These are phyloP conservation scores for Asobara japonica DNA, from an alignment of 1,140 invertebrate genomes.

Conservation along the genomic window DNA sequence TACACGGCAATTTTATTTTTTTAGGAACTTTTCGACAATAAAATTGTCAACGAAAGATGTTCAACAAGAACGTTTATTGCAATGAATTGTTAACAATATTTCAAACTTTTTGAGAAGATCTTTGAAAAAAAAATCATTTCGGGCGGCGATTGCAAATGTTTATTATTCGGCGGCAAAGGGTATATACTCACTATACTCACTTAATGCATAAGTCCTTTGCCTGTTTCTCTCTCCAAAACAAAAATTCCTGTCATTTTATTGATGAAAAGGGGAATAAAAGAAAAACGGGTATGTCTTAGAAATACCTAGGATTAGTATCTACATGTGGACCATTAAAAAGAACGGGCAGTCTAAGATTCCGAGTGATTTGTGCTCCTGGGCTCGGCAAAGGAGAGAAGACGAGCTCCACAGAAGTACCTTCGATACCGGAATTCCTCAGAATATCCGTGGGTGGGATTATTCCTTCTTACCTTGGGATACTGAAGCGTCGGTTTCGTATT, in stretches of 20 bases:
- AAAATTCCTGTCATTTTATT: background rate
- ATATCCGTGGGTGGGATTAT: conserved; percentile 48
- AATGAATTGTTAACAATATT: no score
- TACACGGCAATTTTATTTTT: no score
- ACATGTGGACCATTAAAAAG: conserved; percentile 46
- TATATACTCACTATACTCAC: no score
- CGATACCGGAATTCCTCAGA: conserved; percentile 25
- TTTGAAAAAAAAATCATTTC: no score
- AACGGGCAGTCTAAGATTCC: conserved; percentile 34
- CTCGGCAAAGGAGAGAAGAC: conserved; percentile 35
- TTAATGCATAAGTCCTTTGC: no score
- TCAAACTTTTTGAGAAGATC: no score
- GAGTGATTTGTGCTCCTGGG: conserved; percentile 54
- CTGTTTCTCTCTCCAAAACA: no score
- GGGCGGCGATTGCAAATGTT: no score
- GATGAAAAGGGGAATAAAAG: background rate
- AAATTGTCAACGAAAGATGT: no score
- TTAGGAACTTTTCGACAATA: no score
- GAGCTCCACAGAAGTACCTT: background rate
- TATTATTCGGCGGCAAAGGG: no score
- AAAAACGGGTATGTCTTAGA: conserved; percentile 12
- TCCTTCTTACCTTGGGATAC: conserved; percentile 26
- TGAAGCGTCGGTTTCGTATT: conserved; percentile 6
- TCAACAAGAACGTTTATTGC: no score
- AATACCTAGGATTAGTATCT: conserved; percentile 24